phyloP scores from a whole-genome alignment of 2,113 vertebrate species.

The Aspidoscelis tigris region DNA sequence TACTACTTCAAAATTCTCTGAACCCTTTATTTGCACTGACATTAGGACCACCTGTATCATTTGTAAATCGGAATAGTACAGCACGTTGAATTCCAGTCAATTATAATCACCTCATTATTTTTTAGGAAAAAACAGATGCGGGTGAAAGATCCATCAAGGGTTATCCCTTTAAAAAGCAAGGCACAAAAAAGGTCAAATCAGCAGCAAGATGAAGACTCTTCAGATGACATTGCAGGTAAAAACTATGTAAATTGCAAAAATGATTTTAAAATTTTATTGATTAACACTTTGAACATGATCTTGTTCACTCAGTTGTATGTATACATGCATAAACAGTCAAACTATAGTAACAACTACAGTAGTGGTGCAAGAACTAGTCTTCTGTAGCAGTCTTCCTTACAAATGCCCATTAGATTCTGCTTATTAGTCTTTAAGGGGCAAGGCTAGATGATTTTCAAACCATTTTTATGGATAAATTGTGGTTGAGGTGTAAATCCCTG shows the following conservation, averaged over 20 bases:
- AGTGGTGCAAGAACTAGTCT: no score
- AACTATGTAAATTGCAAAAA: background rate
- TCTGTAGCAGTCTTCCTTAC: no score
- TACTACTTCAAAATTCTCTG: background rate
- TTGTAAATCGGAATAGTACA: background rate
- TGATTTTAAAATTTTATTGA: no score
- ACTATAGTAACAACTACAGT: no score
- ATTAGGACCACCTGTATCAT: background rate
- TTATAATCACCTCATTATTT: slow-evolving; percentile 30
- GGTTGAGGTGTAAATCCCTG: no score
- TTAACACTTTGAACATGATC: no score
- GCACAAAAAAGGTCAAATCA: slow-evolving; percentile 87
- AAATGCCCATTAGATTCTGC: no score
- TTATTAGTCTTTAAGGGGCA: no score
- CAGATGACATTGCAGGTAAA: slow-evolving; percentile 94
- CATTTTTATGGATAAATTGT: no score
- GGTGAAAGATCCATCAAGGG: slow-evolving; percentile 92
- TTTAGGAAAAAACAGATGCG: slow-evolving; percentile 89
- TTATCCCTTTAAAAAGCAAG: slow-evolving; percentile 88
- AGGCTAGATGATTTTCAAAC: no score
- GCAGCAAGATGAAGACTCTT: slow-evolving; percentile 93
- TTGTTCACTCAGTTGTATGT: no score
- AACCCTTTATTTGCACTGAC: background rate
- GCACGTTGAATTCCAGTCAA: background rate
- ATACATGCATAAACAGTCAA: no score